phyloP scores from a whole-genome alignment of 2,888 invertebrate genomes.

The Synanthedon formicaeformis region DNA sequence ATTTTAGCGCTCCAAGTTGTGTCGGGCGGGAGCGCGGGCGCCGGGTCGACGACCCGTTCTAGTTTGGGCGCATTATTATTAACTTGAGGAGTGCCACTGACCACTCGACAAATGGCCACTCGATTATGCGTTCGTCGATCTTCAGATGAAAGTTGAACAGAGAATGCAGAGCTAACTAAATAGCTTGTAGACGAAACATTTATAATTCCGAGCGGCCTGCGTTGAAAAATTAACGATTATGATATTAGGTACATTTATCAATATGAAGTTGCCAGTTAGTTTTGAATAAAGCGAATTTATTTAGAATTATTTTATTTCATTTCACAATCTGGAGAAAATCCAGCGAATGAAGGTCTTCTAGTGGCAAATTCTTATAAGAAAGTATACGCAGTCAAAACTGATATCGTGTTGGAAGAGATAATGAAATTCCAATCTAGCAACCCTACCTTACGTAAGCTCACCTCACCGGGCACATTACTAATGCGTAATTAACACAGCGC shows the following conservation, averaged over 20 bases:
- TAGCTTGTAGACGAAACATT: not conserved
- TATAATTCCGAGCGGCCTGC: not conserved
- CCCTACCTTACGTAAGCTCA: slow-evolving; percentile 17
- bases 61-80: slow-evolving; percentile 69
- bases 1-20: slow-evolving; percentile 48
- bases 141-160: slow-evolving; percentile 1
- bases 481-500: slow-evolving; percentile 56
- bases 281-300: not conserved
- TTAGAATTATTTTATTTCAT: not conserved
- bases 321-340: not conserved
- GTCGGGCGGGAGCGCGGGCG: slow-evolving; percentile 47
- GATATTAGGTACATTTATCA: not conserved
- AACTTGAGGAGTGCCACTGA: slow-evolving; percentile 46
- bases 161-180: not conserved
- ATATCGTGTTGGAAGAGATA: not conserved
- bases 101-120: slow-evolving; percentile 36
- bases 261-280: not conserved
- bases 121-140: slow-evolving; percentile 15
- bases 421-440: slow-evolving; percentile 8
- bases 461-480: slow-evolving; percentile 22
- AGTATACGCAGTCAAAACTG: not conserved
- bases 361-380: not conserved
- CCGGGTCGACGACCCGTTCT: slow-evolving; percentile 65
- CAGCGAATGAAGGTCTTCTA: not conserved
- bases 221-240: not conserved